Evolutionary conservation across 2,797 vertebrate species (phyloP).

Genomic region (Mormyrus proboscirostris): DNA sequence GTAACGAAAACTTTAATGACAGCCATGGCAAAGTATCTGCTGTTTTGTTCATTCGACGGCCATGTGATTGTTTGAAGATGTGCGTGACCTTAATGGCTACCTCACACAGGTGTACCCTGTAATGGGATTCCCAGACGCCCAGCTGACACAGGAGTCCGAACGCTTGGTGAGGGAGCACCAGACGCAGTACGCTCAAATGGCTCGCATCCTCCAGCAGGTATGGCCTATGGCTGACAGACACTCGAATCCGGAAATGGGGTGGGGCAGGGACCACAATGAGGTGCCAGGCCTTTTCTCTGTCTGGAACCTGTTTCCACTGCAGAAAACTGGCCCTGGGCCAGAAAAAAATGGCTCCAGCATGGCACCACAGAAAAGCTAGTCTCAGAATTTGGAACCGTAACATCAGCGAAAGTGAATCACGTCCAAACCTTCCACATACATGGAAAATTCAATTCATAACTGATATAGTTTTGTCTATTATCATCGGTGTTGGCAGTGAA

Average conservation of each 20-base stretch:
- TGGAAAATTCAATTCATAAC: background rate
- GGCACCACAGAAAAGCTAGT: background rate
- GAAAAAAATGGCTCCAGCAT: background rate
- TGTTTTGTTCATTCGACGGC: background rate
- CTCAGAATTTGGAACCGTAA: background rate
- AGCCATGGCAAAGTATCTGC: too few species aligned
- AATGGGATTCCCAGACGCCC: constrained; percentile 57
- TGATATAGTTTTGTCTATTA: background rate
- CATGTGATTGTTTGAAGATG: background rate
- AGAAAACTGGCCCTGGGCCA: background rate
- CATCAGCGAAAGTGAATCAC: background rate
- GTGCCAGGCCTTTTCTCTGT: background rate
- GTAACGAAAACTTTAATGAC: constrained; percentile 41
- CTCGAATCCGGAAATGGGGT: background rate
- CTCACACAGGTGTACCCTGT: constrained; percentile 62
- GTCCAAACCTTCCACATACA: background rate
- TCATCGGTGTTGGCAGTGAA: background rate
- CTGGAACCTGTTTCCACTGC: background rate
- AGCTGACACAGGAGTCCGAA: constrained; percentile 56
- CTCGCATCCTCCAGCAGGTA: constrained; percentile 71
- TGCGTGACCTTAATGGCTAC: background rate
- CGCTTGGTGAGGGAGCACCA: constrained; percentile 63
- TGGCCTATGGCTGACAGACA: background rate
- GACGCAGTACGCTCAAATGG: constrained; percentile 45
- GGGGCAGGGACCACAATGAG: background rate